A percentile compares a stretch with the other conserved stretches of the same genome.
Conservation (phyloP, 1,140 invertebrate genomes). For the Drosophila littoralis region DNA sequence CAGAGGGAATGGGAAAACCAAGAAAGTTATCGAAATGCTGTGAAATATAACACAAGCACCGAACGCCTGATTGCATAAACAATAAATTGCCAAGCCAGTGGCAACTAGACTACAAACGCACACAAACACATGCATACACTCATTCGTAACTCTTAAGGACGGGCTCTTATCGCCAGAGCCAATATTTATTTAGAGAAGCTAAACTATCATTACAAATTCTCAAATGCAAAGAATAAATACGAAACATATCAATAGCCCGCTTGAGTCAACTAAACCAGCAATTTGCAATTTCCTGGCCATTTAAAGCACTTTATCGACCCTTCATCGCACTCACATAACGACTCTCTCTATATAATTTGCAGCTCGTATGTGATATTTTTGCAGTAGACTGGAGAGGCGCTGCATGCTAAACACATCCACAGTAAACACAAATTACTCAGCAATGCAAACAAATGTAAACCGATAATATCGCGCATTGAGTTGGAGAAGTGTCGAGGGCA, state of each 20-base stretch:
- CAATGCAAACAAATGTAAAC: constrained; percentile 74
- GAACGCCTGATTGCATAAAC: constrained; percentile 18
- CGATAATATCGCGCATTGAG: constrained; percentile 67
- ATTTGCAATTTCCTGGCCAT: constrained; percentile 77
- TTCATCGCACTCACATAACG: constrained; percentile 52
- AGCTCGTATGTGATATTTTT: constrained; percentile 34
- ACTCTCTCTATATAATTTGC: constrained; percentile 62
- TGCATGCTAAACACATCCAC: constrained; percentile 66
- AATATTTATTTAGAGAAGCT: constrained; percentile 62
- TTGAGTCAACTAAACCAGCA: constrained; percentile 53
- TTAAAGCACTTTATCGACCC: constrained; percentile 60
- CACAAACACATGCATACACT: background rate
- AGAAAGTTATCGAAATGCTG: constrained; percentile 13
- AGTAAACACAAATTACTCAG: constrained; percentile 81
- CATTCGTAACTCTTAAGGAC: constrained; percentile 16
- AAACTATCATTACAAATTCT: constrained; percentile 46
- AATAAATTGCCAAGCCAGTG: constrained; percentile 35
- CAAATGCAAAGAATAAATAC: constrained; percentile 36
- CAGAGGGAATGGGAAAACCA: background rate
- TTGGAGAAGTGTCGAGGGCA: constrained; percentile 3
- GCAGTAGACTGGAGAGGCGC: constrained; percentile 1
- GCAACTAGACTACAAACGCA: background rate
- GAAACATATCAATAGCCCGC: constrained; percentile 23
- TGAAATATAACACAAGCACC: constrained; percentile 22
- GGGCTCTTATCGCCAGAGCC: constrained; percentile 23